Evolutionary conservation across 2,797 vertebrate species (phyloP), one percentile per base, ranked within the genome.

Genomic region (Apodemus agrarius): DNA sequence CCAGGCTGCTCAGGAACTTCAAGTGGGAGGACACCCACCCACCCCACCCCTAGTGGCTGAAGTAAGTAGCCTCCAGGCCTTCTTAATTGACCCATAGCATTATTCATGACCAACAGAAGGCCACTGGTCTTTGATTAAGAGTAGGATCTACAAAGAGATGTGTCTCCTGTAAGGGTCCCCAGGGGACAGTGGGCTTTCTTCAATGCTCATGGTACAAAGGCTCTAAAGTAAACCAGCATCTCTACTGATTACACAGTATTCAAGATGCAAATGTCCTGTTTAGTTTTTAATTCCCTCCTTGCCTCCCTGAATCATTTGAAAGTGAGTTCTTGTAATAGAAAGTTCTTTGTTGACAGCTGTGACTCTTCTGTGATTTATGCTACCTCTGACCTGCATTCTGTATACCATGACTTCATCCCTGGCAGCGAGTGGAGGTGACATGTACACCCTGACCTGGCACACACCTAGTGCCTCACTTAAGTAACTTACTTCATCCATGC

Each of bases 361-460:
- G 98, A 97, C 95, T 97, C 87, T 91, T 94, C 84, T 94, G 95
- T 98, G 97, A 98, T 98, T 98, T 97, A 97, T 76, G 96, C 89
- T 97, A 98, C 97, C 97, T 97, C 96, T 98, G 96, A 98, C 98
- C 98, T 99, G 98, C 99, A 99, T 99, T 98, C 98, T 98, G 98
- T n/a, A 97, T 98, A 98, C 98, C 86, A 95, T 98, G 98, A 98
- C 97, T 97, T 98, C 98, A 98, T 98, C 97, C 98, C 96, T 97
- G 97, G 97, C 93, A 97, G 90, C n/a, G 43, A 97, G 91, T 46
- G 37, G 92, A 95, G 96, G 46, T 97, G 98, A 96, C 85, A 75
- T 43, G 95, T 59, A 12, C 93, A 86, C 90, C 13, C 49, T 98
- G 98, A 98, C 98, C 98, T 95, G 95, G 97, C 94, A 91, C 99